These are phyloP conservation scores for Cyphomyrmex costatus DNA, from an alignment of 1,140 invertebrate genomes.

Conservation along the genomic window DNA sequence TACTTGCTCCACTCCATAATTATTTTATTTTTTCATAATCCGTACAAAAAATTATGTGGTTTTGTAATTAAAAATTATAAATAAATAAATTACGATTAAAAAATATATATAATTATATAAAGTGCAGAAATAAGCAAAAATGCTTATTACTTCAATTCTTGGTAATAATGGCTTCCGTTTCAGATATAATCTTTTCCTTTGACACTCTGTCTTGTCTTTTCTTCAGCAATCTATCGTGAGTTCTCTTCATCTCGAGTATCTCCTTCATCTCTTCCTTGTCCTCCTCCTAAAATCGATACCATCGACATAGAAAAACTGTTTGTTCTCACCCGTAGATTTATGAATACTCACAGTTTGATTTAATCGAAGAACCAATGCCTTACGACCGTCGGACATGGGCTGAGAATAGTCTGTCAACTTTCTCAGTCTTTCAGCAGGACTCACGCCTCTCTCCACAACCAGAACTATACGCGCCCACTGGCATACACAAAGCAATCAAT, in stretches of 20 bases:
- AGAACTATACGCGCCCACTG: conserved; percentile 99
- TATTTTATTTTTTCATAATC: conserved; percentile 24
- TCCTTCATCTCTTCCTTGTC: conserved; percentile 98
- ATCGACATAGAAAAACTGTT: neutral
- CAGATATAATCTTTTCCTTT: conserved; percentile 60
- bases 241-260: conserved; percentile 95
- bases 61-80: neutral
- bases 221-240: conserved; percentile 92
- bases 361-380: conserved; percentile 94
- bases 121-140: neutral
- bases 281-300: conserved; percentile 89
- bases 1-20: neutral
- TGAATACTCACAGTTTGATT: conserved; percentile 91
- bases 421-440: conserved; percentile 93
- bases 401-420: conserved; percentile 97
- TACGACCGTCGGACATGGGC: conserved; percentile 96
- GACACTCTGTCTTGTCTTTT: conserved; percentile 87
- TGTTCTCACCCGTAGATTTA: neutral
- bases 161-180: conserved; percentile 43
- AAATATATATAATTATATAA: neutral
- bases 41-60: neutral
- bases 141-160: conserved; percentile 27
- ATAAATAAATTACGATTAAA: neutral
- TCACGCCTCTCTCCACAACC: conserved; percentile 97
- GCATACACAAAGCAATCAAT: neutral